A percentile compares a stretch with the other conserved stretches of the same genome.
Evolutionary conservation across 1,140 invertebrate species (phyloP).

Genomic region (Papilio xuthus): DNA sequence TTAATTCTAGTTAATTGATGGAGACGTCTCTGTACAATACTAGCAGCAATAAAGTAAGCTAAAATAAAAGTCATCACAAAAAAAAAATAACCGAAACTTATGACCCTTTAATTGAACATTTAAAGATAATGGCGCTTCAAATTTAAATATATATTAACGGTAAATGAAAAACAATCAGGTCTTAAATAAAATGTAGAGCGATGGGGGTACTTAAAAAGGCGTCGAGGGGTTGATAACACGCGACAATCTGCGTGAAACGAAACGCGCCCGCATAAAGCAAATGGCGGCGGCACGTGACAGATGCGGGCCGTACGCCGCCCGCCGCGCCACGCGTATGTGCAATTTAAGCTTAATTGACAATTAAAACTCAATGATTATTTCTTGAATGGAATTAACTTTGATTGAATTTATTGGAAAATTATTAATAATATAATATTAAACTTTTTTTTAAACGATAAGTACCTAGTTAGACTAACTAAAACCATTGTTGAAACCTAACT

Average conservation of each 20-base stretch:
- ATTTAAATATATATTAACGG: constrained; percentile 28
- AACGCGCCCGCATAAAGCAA: constrained; percentile 46
- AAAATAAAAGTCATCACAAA: neutral
- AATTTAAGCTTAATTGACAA: constrained; percentile 39
- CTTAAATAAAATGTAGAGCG: constrained; percentile 64
- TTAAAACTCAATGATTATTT: constrained; percentile 22
- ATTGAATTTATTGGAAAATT: constrained; percentile 17
- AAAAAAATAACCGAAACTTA: no score
- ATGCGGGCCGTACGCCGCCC: constrained; percentile 37
- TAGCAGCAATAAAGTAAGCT: no score
- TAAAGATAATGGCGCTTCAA: constrained; percentile 1
- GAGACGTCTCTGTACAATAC: no score
- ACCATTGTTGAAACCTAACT: neutral
- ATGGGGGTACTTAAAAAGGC: constrained; percentile 64
- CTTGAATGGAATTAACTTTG: constrained; percentile 41
- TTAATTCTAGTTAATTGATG: no score
- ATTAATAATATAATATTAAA: neutral
- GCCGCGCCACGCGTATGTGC: neutral
- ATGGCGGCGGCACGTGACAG: constrained; percentile 47
- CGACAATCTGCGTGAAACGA: constrained; percentile 45
- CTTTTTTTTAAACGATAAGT: neutral
- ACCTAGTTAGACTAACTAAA: neutral
- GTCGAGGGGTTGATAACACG: constrained; percentile 57
- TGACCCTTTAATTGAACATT: neutral
- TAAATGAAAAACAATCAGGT: constrained; percentile 41